Evolutionary conservation across 2,888 invertebrate species (phyloP).

Genomic region (Drosophila eohydei): DNA sequence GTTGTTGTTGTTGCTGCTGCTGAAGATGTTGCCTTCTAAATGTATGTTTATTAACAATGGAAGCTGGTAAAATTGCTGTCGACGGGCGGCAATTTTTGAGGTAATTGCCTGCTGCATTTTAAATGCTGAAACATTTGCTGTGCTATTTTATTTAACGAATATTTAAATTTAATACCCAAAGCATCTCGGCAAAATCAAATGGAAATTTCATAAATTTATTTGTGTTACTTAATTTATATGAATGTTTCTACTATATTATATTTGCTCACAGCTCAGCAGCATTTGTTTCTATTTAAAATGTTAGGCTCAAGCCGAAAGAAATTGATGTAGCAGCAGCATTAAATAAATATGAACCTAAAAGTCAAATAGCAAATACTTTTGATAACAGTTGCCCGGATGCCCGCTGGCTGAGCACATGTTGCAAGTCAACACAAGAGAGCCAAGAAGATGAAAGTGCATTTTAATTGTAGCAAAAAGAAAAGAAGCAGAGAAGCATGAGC

Average conservation of each 20-base stretch:
- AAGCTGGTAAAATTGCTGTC: slow-evolving; percentile 33
- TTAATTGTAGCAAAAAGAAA: slow-evolving; percentile 41
- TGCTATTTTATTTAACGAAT: slow-evolving; percentile 28
- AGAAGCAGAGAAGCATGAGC: not conserved
- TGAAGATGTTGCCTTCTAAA: slow-evolving; percentile 11
- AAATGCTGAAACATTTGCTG: slow-evolving; percentile 33
- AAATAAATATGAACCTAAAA: slow-evolving; percentile 34
- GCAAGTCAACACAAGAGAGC: slow-evolving; percentile 26
- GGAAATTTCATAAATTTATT: slow-evolving; percentile 1
- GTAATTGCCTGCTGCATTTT: slow-evolving; percentile 72
- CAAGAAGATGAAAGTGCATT: slow-evolving; percentile 58
- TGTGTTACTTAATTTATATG: not conserved
- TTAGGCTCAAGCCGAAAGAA: not conserved
- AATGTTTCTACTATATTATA: not conserved
- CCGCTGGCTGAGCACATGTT: slow-evolving; percentile 15
- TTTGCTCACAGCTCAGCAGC: not conserved
- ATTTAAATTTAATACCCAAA: slow-evolving; percentile 32
- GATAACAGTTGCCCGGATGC: slow-evolving; percentile 1
- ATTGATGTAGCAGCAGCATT: slow-evolving; percentile 4
- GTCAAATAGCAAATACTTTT: slow-evolving; percentile 30
- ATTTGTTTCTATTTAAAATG: slow-evolving; percentile 2
- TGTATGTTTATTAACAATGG: slow-evolving; percentile 56
- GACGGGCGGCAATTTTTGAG: slow-evolving; percentile 32
- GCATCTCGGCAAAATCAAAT: not conserved
- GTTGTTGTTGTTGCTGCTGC: slow-evolving; percentile 4